These are phyloP conservation scores for Diachasmimorpha longicaudata DNA, from an alignment of 1,140 invertebrate genomes.

Conservation along the genomic window DNA sequence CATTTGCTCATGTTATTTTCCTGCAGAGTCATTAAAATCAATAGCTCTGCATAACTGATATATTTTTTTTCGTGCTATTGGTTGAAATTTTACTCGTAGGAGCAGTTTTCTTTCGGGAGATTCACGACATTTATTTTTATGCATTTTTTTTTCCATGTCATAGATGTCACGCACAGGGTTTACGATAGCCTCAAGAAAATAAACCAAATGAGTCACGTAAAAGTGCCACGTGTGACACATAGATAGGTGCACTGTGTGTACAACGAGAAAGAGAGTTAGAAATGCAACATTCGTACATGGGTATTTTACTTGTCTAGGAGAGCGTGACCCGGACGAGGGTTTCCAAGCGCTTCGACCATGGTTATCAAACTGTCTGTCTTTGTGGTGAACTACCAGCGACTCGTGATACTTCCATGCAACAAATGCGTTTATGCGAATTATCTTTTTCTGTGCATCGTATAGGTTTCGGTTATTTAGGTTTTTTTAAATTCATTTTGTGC, in stretches of 20 bases:
- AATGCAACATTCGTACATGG: slow-evolving; percentile 9
- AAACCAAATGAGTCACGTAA: background rate
- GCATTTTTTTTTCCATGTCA: background rate
- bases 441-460: too few relatives aligned
- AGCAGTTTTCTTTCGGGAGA: too few relatives aligned
- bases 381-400: slow-evolving; percentile 15
- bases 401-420: background rate
- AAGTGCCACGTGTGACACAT: background rate
- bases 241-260: background rate
- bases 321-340: slow-evolving; percentile 27
- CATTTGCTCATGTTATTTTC: too few relatives aligned
- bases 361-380: slow-evolving; percentile 33
- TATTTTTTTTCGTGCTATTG: too few relatives aligned
- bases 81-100: too few relatives aligned
- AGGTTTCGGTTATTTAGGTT: too few relatives aligned
- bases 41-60: too few relatives aligned
- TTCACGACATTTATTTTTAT: background rate
- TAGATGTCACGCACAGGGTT: background rate
- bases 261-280: background rate
- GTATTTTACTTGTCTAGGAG: slow-evolving; percentile 26
- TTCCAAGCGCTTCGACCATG: slow-evolving; percentile 26
- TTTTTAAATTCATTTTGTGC: too few relatives aligned
- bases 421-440: too few relatives aligned
- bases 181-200: background rate
- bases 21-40: too few relatives aligned